Evolutionary conservation across 2,888 invertebrate species (phyloP), one percentile per base, ranked within the genome.

Genomic region (Lithophane leautieri): DNA sequence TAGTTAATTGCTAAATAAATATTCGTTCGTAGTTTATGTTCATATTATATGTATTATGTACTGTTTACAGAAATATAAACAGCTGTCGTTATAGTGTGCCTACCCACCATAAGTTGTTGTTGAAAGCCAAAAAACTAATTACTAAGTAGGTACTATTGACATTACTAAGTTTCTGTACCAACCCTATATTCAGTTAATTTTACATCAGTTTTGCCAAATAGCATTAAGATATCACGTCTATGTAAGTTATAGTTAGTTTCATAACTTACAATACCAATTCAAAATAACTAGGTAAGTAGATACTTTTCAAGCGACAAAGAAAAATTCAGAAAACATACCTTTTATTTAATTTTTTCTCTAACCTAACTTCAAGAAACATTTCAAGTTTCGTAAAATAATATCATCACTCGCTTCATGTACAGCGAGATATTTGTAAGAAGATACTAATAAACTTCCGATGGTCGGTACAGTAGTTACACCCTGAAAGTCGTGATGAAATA

Each of bases 401-500:
- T 19, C 8, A 16, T 16, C 19, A 40, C 60, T 34, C 34, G 34
- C 11, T 61, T 50, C 40, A 40, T 50, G 16, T n/a, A n/a, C 19
- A n/a, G 14, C 1, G 1, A 60, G 22, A 28, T 40, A 11, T 70
- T 28, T 14, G 25, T 60, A 61, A 28, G 19, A 44, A 28, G 60
- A 42, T 28, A 60, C 40, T 22, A 40, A 42, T 16, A 50, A n/a
- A 73, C 47, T 40, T 78, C 40, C 62, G 34, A 47, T 14, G 16
- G 16, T 40, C 11, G 7, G n/a, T 44, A 47, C 28, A 8, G 28
- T 6, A 28, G 34, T 25, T 62, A 44, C 16, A 34, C 56, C 50
- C 44, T n/a, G n/a, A 65, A 66, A 56, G 1, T 67, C 25, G n/a
- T 61, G 66, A 83, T 47, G 71, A 81, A 83, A n/a, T n/a, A n/a